These are phyloP conservation scores for Seriola dumerili DNA, from an alignment of 2,113 vertebrate species.

Conservation along the genomic window DNA sequence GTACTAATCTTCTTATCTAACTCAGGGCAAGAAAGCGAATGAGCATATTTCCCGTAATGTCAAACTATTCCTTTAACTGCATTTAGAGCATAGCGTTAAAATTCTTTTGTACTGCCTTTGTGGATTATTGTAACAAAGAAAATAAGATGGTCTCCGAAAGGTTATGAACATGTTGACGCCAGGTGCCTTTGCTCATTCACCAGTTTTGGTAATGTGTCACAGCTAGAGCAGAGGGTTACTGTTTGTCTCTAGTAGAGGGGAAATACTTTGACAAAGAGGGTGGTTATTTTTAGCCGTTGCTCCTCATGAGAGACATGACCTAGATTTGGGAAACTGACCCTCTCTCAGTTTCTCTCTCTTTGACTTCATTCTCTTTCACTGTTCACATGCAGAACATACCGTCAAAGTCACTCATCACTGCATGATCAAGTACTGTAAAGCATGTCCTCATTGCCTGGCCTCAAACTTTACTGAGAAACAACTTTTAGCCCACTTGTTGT, in stretches of 20 bases:
- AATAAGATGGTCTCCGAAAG: not conserved
- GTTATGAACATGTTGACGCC: not conserved
- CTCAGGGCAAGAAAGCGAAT: not conserved
- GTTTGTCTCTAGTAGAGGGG: constrained; percentile 64
- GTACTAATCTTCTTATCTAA: not conserved
- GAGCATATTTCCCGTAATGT: not conserved
- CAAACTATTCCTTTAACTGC: not conserved
- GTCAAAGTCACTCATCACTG: constrained; percentile 61
- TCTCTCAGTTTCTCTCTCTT: constrained; percentile 50
- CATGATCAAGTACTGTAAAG: constrained; percentile 59
- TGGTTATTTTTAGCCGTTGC: constrained; percentile 74
- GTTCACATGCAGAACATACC: constrained; percentile 35
- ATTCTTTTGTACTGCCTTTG: not conserved
- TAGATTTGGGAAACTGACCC: constrained; percentile 69
- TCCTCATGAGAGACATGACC: constrained; percentile 70
- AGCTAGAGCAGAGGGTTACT: constrained; percentile 49
- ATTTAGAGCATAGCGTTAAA: not conserved
- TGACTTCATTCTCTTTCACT: constrained; percentile 50
- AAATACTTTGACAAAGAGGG: constrained; percentile 68
- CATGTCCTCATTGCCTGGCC: constrained; percentile 54
- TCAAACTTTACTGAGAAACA: constrained; percentile 10
- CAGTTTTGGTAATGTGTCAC: constrained; percentile 14
- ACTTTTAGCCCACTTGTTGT: constrained; percentile 10
- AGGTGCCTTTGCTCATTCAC: constrained; percentile 1
- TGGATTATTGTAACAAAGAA: not conserved